Percentiles rank a stretch among this genome's conserved stretches.
Conservation (phyloP, 2,113 vertebrate genomes). For the Labeo catla region DNA sequence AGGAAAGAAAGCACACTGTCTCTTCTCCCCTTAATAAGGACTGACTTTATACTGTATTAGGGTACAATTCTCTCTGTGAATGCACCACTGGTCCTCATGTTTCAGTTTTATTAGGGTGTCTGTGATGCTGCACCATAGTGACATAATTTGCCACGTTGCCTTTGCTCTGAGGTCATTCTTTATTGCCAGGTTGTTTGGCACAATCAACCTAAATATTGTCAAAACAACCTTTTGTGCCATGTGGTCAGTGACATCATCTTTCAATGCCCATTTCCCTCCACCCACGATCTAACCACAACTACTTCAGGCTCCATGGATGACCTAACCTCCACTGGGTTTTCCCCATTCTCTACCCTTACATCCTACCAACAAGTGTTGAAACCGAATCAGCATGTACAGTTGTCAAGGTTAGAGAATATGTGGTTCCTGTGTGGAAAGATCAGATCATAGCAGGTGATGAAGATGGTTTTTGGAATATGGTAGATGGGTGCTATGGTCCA, state of each 20-base stretch:
- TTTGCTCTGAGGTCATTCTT: slow-evolving; percentile 18
- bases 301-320: slow-evolving; percentile 38
- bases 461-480: background rate
- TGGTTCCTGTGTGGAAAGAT: background rate
- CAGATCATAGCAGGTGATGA: background rate
- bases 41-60: slow-evolving; percentile 26
- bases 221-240: slow-evolving; percentile 30
- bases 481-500: background rate
- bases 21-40: slow-evolving; percentile 60
- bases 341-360: slow-evolving; percentile 49
- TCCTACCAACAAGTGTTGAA: slow-evolving; percentile 21
- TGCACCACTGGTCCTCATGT: background rate
- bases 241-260: slow-evolving; percentile 48
- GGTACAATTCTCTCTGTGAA: background rate
- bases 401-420: background rate
- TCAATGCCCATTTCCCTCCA: slow-evolving; percentile 8
- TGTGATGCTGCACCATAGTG: slow-evolving; percentile 8
- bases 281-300: slow-evolving; percentile 45
- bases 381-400: background rate
- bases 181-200: slow-evolving; percentile 31
- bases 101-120: slow-evolving; percentile 9
- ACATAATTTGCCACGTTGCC: slow-evolving; percentile 30
- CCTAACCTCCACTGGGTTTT: slow-evolving; percentile 51
- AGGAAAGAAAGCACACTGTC: slow-evolving; percentile 45
- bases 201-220: slow-evolving; percentile 42